Evolutionary conservation across 2,888 invertebrate species (phyloP), one percentile per base, ranked within the genome.

Genomic region (Diogma glabrata): DNA sequence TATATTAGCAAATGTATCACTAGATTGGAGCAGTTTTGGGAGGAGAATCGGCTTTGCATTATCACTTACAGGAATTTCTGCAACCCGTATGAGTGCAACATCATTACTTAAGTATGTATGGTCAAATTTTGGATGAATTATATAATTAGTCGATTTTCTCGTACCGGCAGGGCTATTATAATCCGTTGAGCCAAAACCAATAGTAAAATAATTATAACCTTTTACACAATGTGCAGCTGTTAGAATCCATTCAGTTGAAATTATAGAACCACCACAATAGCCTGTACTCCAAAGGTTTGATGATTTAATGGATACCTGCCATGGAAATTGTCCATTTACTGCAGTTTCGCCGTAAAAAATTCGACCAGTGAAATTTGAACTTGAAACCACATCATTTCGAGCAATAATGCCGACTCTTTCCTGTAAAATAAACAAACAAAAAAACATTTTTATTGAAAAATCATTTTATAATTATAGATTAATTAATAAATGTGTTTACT

Each of bases 41-140:
- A 43, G 9, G 3, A 7, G 1, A 4, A 43, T 14, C 3, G 23
- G 22, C n/a, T 22, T 22, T 2, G 56, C 54, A 51, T 56, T 52
- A 14, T 30, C 48, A 1, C 50, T 36, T 10, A 55, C 55, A 2
- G 22, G 17, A 2, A 14, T n/a, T n/a, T 22, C 43, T 22, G n/a
- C 14, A n/a, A 43, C n/a, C 5, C 22, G 2, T 9, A 45, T 45
- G 4, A 45, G 17, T 8, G 24, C 45, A 16, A 45, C 16, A 45
- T 45, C 24, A 14, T 45, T 45, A n/a, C 16, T 23, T 5, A 14
- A 4, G 2, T n/a, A 14, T 10, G 10, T 6, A n/a, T 4, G 22
- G 14, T 45, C 4, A 14, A 16, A 45, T 9, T 23, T 7, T 14
- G 5, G 8, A 24, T 45, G 45, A 16, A 14, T 8, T 16, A 36